Conservation (phyloP, 2,888 invertebrate species). For the Eupithecia inturbata region DNA sequence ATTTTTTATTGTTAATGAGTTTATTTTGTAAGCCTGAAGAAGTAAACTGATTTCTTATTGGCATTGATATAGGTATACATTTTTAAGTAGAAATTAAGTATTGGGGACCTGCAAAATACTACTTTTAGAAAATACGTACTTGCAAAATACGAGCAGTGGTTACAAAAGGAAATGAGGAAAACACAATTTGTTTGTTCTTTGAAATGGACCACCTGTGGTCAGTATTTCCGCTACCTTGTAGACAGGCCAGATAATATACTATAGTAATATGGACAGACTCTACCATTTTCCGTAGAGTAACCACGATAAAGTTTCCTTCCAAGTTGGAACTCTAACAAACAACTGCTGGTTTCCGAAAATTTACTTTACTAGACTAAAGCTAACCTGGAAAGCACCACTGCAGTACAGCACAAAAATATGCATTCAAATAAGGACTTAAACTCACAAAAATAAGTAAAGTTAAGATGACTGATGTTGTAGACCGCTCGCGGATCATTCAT, state of each 20-base stretch:
- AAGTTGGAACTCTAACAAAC: too few relatives aligned
- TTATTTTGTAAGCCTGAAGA: too few relatives aligned
- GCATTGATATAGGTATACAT: background rate
- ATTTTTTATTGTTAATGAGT: background rate
- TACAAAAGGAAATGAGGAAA: background rate
- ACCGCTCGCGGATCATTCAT: too few relatives aligned
- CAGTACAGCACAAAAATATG: too few relatives aligned
- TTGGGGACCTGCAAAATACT: background rate
- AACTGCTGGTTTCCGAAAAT: background rate
- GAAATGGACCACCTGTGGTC: constrained; percentile 5
- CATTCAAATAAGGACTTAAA: too few relatives aligned
- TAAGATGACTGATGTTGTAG: too few relatives aligned
- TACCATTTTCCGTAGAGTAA: background rate
- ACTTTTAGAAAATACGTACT: background rate
- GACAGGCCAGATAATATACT: too few relatives aligned
- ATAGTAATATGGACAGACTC: too few relatives aligned
- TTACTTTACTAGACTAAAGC: background rate
- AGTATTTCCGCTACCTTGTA: constrained; percentile 5
- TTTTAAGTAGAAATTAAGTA: background rate
- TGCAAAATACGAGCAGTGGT: background rate
- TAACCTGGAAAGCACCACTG: too few relatives aligned
- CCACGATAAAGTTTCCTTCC: background rate
- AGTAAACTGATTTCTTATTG: background rate
- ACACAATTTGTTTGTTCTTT: background rate
- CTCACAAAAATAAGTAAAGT: too few relatives aligned